phyloP scores from a whole-genome alignment of 2,888 invertebrate species.

The Plagodis dolabraria region DNA sequence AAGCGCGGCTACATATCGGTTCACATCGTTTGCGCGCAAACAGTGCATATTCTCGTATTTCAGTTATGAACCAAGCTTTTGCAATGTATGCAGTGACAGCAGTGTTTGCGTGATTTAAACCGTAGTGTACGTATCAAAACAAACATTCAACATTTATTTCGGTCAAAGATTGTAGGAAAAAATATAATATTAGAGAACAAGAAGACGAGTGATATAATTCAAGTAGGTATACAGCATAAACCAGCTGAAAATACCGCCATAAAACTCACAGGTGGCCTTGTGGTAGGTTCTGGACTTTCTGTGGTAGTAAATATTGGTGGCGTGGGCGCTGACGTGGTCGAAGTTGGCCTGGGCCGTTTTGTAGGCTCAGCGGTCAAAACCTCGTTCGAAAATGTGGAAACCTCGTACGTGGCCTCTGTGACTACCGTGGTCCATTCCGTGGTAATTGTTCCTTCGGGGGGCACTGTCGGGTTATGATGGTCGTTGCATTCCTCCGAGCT shows the following conservation, averaged over 20 bases:
- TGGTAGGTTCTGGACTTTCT: conserved; percentile 4
- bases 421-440: conserved; percentile 1
- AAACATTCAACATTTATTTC: too few species aligned
- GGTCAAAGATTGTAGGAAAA: too few species aligned
- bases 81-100: too few species aligned
- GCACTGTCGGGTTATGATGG: background rate
- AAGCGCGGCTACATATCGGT: too few species aligned
- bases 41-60: too few species aligned
- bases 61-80: too few species aligned
- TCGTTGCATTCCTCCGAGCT: conserved; percentile 31
- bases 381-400: conserved; percentile 16
- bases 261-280: conserved; percentile 22
- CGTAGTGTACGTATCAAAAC: too few species aligned
- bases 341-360: conserved; percentile 11
- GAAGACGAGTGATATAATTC: too few species aligned
- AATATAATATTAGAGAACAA: too few species aligned
- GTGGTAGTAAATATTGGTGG: conserved; percentile 4
- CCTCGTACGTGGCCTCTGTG: conserved; percentile 2
- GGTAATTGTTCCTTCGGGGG: conserved; percentile 5
- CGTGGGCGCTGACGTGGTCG: conserved; percentile 3
- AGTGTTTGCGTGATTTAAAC: too few species aligned
- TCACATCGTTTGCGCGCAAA: too few species aligned
- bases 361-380: conserved; percentile 5
- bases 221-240: too few species aligned
- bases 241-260: background rate